Percentiles rank a stretch among this genome's conserved stretches.
Evolutionary conservation across 2,797 vertebrate species (phyloP).

Genomic region (Sebastes steindachneri): DNA sequence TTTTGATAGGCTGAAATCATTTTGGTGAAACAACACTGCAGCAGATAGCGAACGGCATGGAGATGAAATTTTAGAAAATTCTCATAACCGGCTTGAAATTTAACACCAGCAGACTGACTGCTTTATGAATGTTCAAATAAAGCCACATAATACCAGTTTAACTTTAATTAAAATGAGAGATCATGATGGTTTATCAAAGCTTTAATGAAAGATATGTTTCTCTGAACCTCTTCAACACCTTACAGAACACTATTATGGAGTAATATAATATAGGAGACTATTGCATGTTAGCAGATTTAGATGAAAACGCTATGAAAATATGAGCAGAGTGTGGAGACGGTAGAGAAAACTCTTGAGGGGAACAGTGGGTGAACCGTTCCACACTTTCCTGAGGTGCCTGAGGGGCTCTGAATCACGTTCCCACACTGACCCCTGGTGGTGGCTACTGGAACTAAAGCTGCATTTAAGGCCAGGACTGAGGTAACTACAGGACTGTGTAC

Average conservation of each 20-base stretch:
- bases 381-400: slow-evolving; percentile 38
- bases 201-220: slow-evolving; percentile 2
- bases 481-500: not conserved
- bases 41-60: slow-evolving; percentile 7
- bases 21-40: slow-evolving; percentile 31
- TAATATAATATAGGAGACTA: not conserved
- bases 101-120: slow-evolving; percentile 15
- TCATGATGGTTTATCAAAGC: slow-evolving; percentile 7
- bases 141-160: slow-evolving; percentile 25
- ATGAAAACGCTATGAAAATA: not conserved
- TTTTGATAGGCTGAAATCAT: slow-evolving; percentile 44
- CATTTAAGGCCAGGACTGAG: not conserved
- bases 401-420: slow-evolving; percentile 18
- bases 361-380: slow-evolving; percentile 16
- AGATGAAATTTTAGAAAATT: slow-evolving; percentile 36
- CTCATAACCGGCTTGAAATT: slow-evolving; percentile 48
- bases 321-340: not conserved
- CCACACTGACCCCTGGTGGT: slow-evolving; percentile 77
- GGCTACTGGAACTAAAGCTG: not conserved
- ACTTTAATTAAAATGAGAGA: slow-evolving; percentile 51
- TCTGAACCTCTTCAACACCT: slow-evolving; percentile 4
- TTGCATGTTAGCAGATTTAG: not conserved
- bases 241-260: not conserved
- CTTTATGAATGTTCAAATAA: slow-evolving; percentile 44
- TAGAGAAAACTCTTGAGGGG: not conserved